Percentiles rank a stretch among this genome's conserved stretches.
Conservation (phyloP, 2,888 invertebrate species). For the Limnephilus marmoratus region DNA sequence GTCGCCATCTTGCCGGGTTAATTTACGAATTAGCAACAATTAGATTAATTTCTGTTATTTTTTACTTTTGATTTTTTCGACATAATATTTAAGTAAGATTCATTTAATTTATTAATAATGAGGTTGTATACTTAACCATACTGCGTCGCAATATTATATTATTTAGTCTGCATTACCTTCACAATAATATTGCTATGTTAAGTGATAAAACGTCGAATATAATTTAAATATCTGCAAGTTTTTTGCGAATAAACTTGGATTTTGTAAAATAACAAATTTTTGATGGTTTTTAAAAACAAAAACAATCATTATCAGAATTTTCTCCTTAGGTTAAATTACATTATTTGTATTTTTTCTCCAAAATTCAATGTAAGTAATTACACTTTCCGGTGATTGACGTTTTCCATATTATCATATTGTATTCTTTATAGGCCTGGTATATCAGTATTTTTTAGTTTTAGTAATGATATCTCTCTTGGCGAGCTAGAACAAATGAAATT, state of each 20-base stretch:
- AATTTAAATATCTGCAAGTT: not conserved
- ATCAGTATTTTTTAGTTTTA: no score
- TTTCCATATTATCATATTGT: not conserved
- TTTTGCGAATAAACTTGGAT: not conserved
- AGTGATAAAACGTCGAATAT: not conserved
- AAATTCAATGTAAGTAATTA: no score
- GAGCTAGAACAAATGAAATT: no score
- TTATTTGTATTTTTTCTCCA: not conserved
- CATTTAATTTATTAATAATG: not conserved
- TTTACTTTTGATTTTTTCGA: not conserved
- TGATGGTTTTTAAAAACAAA: no score
- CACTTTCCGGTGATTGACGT: not conserved
- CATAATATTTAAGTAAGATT: not conserved
- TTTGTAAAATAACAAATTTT: not conserved
- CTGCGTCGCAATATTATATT: not conserved
- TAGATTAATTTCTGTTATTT: not conserved
- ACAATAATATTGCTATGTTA: not conserved
- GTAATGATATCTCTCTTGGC: no score
- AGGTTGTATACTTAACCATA: not conserved
- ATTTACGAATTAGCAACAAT: not conserved
- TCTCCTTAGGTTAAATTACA: not conserved
- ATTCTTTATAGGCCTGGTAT: not conserved
- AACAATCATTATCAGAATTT: not conserved
- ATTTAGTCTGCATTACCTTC: not conserved
- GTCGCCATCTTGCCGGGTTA: constrained; percentile 30